Evolutionary conservation across 1,140 invertebrate species (phyloP), one percentile per base, ranked within the genome.

Genomic region (Wasmannia auropunctata): DNA sequence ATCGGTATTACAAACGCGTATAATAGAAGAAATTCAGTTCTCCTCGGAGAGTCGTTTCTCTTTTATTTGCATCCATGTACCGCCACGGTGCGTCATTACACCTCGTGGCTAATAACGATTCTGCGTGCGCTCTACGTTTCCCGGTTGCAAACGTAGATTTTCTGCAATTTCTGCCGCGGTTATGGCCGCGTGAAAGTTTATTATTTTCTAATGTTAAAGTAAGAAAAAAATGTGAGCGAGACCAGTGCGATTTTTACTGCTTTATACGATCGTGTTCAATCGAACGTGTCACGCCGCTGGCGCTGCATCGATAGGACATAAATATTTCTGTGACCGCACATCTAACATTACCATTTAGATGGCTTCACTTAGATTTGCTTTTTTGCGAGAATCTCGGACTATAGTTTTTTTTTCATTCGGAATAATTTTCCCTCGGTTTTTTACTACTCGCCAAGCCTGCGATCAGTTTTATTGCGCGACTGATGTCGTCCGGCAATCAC

Each of bases 41-140:
- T 25, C 16, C 5, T 62, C 25, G 5, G 10, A 46, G 16, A 46
- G 16, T 75, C 5, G 10, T 74, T 74, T 56, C 51, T 46, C 22
- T 77, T 46, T 3, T 19, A 74, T 46, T 51, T n/a, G 28, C 19
- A 63, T n/a, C n/a, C 58, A n/a, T 79, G 3, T 4, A 62, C 25
- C 16, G 5, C 31, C 16, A 22, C 5, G 19, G 22, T 40, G 16
- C 22, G 28, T 60, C 75, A 28, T 77, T 62, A 43, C 22, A 25
- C 40, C 72, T 34, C 37, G 34, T 11, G n/a, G 34, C 16, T 76
- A 28, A 76, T 76, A 25, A 62, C 58, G 49, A 80, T 56, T 80
- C 56, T 69, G 31, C 60, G 62, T 67, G n/a, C 31, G n/a, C 74
- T n/a, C 25, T 51, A 19, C 7, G 8, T 67, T 51, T 43, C 28